Conservation (phyloP, 1,140 invertebrate species). For the Drosophila paulistorum region DNA sequence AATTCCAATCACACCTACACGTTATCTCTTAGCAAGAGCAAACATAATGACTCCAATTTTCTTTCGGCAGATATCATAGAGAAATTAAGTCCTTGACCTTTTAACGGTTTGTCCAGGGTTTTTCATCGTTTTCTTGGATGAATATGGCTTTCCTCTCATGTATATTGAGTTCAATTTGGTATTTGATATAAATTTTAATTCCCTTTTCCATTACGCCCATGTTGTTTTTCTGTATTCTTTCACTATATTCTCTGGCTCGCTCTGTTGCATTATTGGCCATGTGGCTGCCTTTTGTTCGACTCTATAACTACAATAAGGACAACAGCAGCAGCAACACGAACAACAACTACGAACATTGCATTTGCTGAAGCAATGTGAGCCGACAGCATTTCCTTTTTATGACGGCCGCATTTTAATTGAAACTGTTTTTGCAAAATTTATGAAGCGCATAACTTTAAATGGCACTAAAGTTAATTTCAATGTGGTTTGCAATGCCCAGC, state of each 20-base stretch:
- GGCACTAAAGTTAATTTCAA: slow-evolving; percentile 81
- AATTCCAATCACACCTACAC: too few species aligned
- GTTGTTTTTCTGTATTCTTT: slow-evolving; percentile 1
- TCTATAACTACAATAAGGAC: slow-evolving; percentile 46
- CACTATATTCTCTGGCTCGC: neutral
- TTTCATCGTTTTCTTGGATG: too few species aligned
- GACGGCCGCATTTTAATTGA: slow-evolving; percentile 81
- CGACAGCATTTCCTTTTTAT: slow-evolving; percentile 80
- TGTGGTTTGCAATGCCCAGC: slow-evolving; percentile 58
- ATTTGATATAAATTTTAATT: neutral
- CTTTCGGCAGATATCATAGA: too few species aligned
- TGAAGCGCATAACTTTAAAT: slow-evolving; percentile 81
- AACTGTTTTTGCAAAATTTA: slow-evolving; percentile 80
- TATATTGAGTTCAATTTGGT: neutral
- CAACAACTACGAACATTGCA: slow-evolving; percentile 53
- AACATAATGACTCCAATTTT: too few species aligned
- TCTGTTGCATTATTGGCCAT: slow-evolving; percentile 61
- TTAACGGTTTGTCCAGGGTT: too few species aligned
- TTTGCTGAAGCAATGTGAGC: slow-evolving; percentile 69
- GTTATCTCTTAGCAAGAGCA: too few species aligned
- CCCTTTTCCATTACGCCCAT: neutral
- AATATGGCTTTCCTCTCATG: too few species aligned
- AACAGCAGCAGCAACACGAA: slow-evolving; percentile 35
- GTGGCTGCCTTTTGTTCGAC: slow-evolving; percentile 65
- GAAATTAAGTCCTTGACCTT: too few species aligned